Evolutionary conservation across 2,113 vertebrate species (phyloP), one percentile per base, ranked within the genome.

Genomic region (Plectropomus leopardus): DNA sequence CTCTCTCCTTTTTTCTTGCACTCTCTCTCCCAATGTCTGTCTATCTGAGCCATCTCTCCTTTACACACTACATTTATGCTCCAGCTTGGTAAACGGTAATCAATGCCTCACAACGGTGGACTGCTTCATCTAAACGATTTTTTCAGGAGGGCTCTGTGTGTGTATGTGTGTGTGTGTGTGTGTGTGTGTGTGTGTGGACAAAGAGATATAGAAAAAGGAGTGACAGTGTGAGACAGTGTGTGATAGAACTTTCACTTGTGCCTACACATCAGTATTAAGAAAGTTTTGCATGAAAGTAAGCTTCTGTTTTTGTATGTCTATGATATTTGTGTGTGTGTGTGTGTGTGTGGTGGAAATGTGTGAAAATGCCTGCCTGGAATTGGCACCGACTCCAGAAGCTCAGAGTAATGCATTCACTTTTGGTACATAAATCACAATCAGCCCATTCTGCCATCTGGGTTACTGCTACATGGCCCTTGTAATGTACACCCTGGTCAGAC

Each of bases 21-120:
- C 47, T 54, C 36, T 48, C 59, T 72, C 72, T 72, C 57, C 51
- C 60, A 54, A 57, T 60, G 40, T 40, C 26, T 54, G 58, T 81
- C 82, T 84, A 60, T 88, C 76, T n/a, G 57, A 82, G 72, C 64
- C 82, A 69, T 75, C 80, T 82, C 70, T 74, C 64, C 85, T 84
- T 89, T 87, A 83, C 44, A 78, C 88, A 77, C 65, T 59, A 83
- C 89, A 88, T 93, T 94, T 94, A 91, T 89, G 86, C 86, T 84
- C 65, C 76, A 87, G 90, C 87, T 90, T 87, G 71, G 93, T 94
- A 95, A 95, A 95, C 86, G 85, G 90, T 93, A 94, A 95, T 95
- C 93, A 95, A 94, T 95, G 92, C 83, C 88, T 88, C 85, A 86
- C 90, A 82, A 83, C 68, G 57, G 86, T 76, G 82, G 76, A 82